Evolutionary conservation across 2,797 vertebrate genomes (phyloP).

Genomic region (Esox masquinongy): DNA sequence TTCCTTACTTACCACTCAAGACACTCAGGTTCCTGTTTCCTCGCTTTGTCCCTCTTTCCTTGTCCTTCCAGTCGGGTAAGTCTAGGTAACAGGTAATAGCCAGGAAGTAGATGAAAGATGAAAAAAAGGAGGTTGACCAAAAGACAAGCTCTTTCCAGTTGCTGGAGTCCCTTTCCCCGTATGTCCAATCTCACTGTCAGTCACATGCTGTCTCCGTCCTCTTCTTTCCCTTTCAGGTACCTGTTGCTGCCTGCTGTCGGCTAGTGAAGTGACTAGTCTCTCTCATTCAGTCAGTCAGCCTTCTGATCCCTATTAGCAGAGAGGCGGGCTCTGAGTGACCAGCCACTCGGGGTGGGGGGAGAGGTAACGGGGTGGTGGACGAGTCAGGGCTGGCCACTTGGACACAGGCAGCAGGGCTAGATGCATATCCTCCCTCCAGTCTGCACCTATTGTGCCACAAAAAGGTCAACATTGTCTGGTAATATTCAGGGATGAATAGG

Average conservation of each 20-base stretch:
- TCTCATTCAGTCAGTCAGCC: conserved; percentile 57
- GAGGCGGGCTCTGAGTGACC: conserved; percentile 62
- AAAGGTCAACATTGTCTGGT: conserved; percentile 43
- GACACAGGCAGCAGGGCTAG: background rate
- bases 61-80: background rate
- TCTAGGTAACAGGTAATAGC: background rate
- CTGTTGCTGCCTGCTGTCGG: conserved; percentile 47
- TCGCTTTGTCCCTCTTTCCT: conserved; percentile 4
- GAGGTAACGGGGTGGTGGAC: background rate
- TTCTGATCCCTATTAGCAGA: conserved; percentile 77
- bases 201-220: background rate
- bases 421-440: conserved; percentile 1
- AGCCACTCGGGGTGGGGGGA: conserved; percentile 37
- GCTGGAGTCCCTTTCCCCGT: background rate
- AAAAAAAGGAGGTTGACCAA: background rate
- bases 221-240: conserved; percentile 17
- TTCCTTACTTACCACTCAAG: conserved; percentile 64
- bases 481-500: conserved; percentile 16
- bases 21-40: conserved; percentile 22
- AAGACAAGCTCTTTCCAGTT: background rate
- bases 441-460: conserved; percentile 18
- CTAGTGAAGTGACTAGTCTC: conserved; percentile 48
- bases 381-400: conserved; percentile 24
- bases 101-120: conserved; percentile 4
- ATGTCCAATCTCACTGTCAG: background rate